Evolutionary conservation across 2,888 invertebrate genomes (phyloP), one percentile per base, ranked within the genome.

Genomic region (Lypha dubia): DNA sequence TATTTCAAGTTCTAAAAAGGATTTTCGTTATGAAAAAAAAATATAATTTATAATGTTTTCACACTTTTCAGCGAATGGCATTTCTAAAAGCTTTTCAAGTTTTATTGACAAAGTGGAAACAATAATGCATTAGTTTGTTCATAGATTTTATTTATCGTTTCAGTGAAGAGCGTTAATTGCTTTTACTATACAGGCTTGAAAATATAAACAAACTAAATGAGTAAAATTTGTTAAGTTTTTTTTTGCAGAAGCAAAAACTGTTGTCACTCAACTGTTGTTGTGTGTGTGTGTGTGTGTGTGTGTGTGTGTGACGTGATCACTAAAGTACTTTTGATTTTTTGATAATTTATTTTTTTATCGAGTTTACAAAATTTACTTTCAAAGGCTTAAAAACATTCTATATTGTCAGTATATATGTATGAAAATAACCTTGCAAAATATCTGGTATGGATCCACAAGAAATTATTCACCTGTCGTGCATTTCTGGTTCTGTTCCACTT

Each of bases 11-110:
- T 56, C 32, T 56, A 17, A 56, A 56, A 56, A 56, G 56, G 56
- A 56, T 56, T 56, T n/a, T 56, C n/a, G 28, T 3, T 32, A 15
- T 28, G 17, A 56, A 28, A n/a, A 51, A 4, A 22, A 63, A 35
- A 60, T 4, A 17, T 62, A 46, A 44, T 32, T 68, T 4, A 17
- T 62, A 46, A 44, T 32, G 17, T 63, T 24, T 24, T 9, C 28
- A 7, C n/a, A 20, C 49, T 49, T 65, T 65, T n/a, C 38, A 65
- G 20, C 3, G 49, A 49, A 20, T 46, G 13, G 5, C n/a, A 49
- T 24, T 67, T 62, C 38, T 79, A 79, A 79, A 79, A 79, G 73
- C 73, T 79, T 73, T 79, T 79, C 41, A 79, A 79, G 73, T 80
- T 74, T 68, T 81, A 51, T 71, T 71, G 71, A 58, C 71, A 71